Evolutionary conservation across 1,140 invertebrate genomes (phyloP).

Genomic region (Phortica variegata): DNA sequence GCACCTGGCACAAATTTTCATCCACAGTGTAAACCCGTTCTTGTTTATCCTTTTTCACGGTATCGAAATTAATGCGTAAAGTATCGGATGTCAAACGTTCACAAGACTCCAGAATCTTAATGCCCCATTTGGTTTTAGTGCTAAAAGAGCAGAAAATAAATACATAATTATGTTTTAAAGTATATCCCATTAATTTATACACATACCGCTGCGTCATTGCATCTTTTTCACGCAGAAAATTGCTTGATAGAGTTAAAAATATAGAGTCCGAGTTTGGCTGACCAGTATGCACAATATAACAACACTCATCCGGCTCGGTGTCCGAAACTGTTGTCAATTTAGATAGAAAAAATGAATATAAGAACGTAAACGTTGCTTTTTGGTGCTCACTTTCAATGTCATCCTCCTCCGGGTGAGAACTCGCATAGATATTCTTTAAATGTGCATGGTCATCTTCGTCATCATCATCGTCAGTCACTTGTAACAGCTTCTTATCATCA

Average conservation of each 20-base stretch:
- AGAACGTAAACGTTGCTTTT: background rate
- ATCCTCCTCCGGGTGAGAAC: slow-evolving; percentile 16
- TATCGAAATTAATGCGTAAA: slow-evolving; percentile 65
- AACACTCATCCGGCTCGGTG: slow-evolving; percentile 44
- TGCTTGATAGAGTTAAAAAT: slow-evolving; percentile 48
- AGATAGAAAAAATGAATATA: background rate
- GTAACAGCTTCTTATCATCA: too few relatives aligned
- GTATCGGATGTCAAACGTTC: slow-evolving; percentile 58
- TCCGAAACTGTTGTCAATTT: slow-evolving; percentile 38
- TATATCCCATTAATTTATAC: background rate
- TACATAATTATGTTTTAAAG: background rate
- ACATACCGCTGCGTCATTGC: slow-evolving; percentile 43
- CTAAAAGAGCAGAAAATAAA: slow-evolving; percentile 39
- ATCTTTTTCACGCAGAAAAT: slow-evolving; percentile 53
- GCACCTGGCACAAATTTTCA: slow-evolving; percentile 60
- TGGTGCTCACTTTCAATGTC: slow-evolving; percentile 1
- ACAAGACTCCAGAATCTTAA: slow-evolving; percentile 62
- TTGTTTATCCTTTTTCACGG: slow-evolving; percentile 61
- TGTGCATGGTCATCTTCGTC: slow-evolving; percentile 28
- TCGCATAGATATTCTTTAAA: slow-evolving; percentile 29
- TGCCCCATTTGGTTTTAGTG: slow-evolving; percentile 62
- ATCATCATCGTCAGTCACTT: background rate
- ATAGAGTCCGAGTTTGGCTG: slow-evolving; percentile 33
- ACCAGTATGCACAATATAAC: slow-evolving; percentile 40
- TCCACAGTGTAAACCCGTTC: slow-evolving; percentile 63